Base-by-base conservation (phyloP, 1,140 invertebrate species). In the Paralvinella palmiformis region DNA sequence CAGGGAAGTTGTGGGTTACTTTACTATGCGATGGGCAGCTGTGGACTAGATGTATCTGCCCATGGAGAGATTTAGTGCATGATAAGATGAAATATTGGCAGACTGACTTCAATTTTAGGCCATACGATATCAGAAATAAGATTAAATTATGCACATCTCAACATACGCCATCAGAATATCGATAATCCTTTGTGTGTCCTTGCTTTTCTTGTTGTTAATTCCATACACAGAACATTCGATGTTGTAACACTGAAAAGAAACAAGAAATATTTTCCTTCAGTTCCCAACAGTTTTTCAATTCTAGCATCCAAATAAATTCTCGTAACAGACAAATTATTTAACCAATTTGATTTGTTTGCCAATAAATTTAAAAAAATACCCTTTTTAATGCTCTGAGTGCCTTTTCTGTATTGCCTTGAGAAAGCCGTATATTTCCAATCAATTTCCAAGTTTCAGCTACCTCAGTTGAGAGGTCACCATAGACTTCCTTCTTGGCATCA, bases 151-250 rank as follows among this genome's bases (percentile, higher is more conserved):
- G 31, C 15, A 58, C 15, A 29, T 63, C 17, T 57, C 10, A 52
- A 75, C 75, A 69, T 71, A 78, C 76, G 74, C 68, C 71, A 77
- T 70, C 20, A 78, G 58, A n/a, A 78, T 67, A 55, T 78, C 74
- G 41, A 78, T 74, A 6, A 72, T 78, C 48, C 68, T 69, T 56
- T 74, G 72, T 36, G 74, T 75, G 58, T 76, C 74, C 64, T 77
- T 77, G 2, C 71, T 70, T 59, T 75, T 78, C 63, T 68, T 72
- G 41, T 73, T 73, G 62, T 73, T 74, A 55, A 70, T 72, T 24
- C 76, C 76, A 56, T 74, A 65, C 22, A 77, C 70, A 3, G 72
- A 50, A 44, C 55, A 57, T 65, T 78, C 73, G 24, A 76, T 75
- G 52, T 70, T 70, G 41, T 71, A 69, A 68, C 75, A 77, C 76